Conservation (phyloP, 2,888 invertebrate species). For the Kuschelorhynchus macadamiae region DNA sequence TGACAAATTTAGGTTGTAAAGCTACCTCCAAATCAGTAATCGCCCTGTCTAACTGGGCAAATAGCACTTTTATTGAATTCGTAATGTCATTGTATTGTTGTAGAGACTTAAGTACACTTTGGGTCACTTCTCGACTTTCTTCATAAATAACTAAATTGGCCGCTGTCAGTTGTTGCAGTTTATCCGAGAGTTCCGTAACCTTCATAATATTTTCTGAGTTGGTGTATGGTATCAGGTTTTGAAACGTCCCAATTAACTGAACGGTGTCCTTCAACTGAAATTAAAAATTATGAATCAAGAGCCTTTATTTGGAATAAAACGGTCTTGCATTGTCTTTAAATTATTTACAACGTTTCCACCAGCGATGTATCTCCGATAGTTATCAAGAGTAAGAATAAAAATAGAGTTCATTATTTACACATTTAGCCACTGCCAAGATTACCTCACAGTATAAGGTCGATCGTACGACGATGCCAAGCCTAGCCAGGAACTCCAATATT, state of each 20-base stretch:
- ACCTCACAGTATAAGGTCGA: too few relatives aligned
- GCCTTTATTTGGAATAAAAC: too few relatives aligned
- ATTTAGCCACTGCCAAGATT: too few relatives aligned
- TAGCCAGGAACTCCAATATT: too few relatives aligned
- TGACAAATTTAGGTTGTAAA: constrained; percentile 59
- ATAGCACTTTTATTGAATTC: constrained; percentile 68
- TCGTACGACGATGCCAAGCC: too few relatives aligned
- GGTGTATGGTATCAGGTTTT: constrained; percentile 66
- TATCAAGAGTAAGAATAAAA: too few relatives aligned
- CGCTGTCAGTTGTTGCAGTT: constrained; percentile 66
- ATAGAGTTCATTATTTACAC: too few relatives aligned
- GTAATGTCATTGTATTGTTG: constrained; percentile 70
- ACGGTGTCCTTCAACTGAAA: constrained; percentile 64
- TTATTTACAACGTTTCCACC: too few relatives aligned
- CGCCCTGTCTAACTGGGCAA: constrained; percentile 68
- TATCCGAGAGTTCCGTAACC: constrained; percentile 67
- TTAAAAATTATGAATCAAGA: too few relatives aligned
- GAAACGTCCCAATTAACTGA: constrained; percentile 64
- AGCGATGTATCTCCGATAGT: too few relatives aligned
- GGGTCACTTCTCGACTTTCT: constrained; percentile 64
- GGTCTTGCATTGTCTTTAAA: too few relatives aligned
- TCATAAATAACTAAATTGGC: constrained; percentile 66
- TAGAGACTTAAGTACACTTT: constrained; percentile 67
- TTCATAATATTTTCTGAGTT: constrained; percentile 67
- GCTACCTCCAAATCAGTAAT: constrained; percentile 68